These are phyloP conservation scores for Scortum barcoo DNA, from an alignment of 2,113 vertebrate species.

Conservation along the genomic window DNA sequence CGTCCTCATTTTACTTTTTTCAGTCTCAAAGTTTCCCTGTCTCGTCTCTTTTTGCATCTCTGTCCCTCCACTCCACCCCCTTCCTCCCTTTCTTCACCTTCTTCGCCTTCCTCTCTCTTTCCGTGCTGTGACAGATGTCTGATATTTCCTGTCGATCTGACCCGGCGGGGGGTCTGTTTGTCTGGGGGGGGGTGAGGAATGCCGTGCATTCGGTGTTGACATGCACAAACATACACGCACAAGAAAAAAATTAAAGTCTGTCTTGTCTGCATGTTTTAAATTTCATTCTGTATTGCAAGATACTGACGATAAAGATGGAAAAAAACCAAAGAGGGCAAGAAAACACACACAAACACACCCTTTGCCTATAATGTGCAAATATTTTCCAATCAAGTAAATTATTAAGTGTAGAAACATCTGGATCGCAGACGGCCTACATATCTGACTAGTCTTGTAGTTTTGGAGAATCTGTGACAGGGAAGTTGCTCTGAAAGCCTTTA, in stretches of 20 bases:
- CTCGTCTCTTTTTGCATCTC: background rate
- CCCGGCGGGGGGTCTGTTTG: conserved; percentile 42
- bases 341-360: background rate
- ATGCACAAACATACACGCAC: conserved; percentile 8
- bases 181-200: conserved; percentile 49
- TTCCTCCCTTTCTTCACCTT: background rate
- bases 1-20: background rate
- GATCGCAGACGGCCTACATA: no score
- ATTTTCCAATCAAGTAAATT: background rate
- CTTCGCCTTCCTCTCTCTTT: background rate
- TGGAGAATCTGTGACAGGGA: background rate
- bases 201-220: conserved; percentile 14
- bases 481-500: background rate
- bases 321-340: background rate
- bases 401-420: background rate
- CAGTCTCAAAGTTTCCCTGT: background rate
- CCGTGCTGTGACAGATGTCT: conserved; percentile 45
- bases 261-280: no score
- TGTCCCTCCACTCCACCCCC: background rate
- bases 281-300: background rate
- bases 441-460: no score
- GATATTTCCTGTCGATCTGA: conserved; percentile 46
- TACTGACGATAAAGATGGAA: background rate
- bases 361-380: no score
- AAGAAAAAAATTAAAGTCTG: no score